Evolutionary conservation across 1,140 invertebrate genomes (phyloP), one percentile per base, ranked within the genome.

Genomic region (Epicauta chinensis): DNA sequence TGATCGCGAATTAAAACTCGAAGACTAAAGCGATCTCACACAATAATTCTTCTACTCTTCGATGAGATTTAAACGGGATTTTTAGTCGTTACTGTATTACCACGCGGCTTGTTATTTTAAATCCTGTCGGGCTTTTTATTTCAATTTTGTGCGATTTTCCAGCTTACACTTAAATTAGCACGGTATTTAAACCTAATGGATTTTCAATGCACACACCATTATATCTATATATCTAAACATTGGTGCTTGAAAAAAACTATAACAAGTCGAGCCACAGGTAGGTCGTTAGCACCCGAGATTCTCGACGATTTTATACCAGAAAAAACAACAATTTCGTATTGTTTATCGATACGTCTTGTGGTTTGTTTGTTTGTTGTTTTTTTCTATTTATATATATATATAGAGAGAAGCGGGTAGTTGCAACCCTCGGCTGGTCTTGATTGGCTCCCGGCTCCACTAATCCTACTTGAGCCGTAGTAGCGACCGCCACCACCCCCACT

Each of bases 161-260:
- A 65, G 61, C 59, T 63, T 59, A 63, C 49, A 51, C 53, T 60
- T 61, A 61, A 63, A 65, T 65, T 65, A 65, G 56, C 63, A 61
- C 57, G 47, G 55, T 56, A 58, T 64, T 62, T 64, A 64, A n/a
- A 56, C 53, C 43, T 61, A 64, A 64, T 64, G 56, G 56, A 53
- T 63, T 65, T 63, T 60, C 63, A 50, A 65, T 65, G 53, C 55
- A 52, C 55, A 52, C 55, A 45, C 55, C 41, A 56, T 59, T 59
- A 59, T 59, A 59, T 56, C 54, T 56, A 59, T 59, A 59, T 56
- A 23, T 23, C 4, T 3, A 7, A 5, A 23, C 23, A 23, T n/a
- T n/a, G 7, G 23, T 23, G 7, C 7, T 45, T 55, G 53, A 56
- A 59, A 55, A 49, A 36, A 39, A 53, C 13, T 44, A 37, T 30